These are phyloP conservation scores for Tragelaphus buxtoni DNA, from an alignment of 2,113 vertebrate genomes.

Conservation along the genomic window DNA sequence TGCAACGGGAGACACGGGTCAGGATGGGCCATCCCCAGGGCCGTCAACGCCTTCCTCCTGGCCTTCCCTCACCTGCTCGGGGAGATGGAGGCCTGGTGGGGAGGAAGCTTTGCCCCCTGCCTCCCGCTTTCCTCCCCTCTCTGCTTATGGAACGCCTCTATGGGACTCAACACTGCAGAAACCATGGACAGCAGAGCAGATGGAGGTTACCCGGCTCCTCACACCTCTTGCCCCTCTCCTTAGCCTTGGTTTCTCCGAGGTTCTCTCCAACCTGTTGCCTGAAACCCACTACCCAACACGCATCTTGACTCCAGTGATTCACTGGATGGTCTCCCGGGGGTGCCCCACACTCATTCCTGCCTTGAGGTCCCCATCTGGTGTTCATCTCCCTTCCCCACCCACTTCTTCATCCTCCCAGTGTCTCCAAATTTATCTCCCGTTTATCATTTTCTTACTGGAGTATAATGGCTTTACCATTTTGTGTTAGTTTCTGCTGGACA, in stretches of 20 bases:
- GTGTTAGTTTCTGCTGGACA: neutral
- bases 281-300: neutral
- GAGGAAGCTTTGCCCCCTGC: too few species aligned
- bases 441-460: neutral
- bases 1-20: slow-evolving; percentile 67
- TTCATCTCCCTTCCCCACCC: neutral
- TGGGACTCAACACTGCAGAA: neutral
- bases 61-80: neutral
- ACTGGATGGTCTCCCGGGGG: neutral
- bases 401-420: neutral
- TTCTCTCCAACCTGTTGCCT: neutral
- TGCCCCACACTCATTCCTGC: neutral
- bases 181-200: neutral
- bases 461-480: neutral
- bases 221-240: too few species aligned
- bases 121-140: neutral
- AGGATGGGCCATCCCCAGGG: neutral
- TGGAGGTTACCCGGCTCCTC: neutral
- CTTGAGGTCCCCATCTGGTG: accelerated
- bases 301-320: neutral
- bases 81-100: neutral
- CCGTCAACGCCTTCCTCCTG: accelerated
- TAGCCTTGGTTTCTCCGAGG: neutral
- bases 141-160: neutral
- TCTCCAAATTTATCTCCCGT: neutral